Evolutionary conservation across 2,797 vertebrate species (phyloP), one percentile per base, ranked within the genome.

Genomic region (Mus spretus): DNA sequence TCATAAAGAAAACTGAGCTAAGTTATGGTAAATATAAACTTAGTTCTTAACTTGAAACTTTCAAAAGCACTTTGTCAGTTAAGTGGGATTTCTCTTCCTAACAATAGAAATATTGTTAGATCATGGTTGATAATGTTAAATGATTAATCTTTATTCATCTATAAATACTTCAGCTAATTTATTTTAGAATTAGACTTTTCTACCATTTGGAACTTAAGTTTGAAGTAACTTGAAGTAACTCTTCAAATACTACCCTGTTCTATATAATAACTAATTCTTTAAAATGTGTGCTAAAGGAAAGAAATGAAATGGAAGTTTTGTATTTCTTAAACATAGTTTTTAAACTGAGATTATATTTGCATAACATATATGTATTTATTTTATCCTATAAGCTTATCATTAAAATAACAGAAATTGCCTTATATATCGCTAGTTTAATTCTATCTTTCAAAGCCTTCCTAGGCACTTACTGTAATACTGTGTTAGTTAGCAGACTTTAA

Each of bases 341-440:
- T 94, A 95, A 77, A 34, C 83, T 96, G 44, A 90, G 50, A 89
- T 92, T 87, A 85, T 89, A 37, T 90, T 95, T 92, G 26, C 77
- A 40, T 93, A 86, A 89, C 95, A 65, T 26, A 40, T 19, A 40
- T 15, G 40, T 28, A 91, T 1, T 65, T 28, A 90, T 1, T 57
- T 72, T 92, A 93, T 89, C 55, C n/a, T 92, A 0, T 87, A 91
- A 90, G 14, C 31, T 77, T 92, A n/a, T 40, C 67, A 80, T 31
- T 91, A 77, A 95, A 96, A 74, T 93, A 65, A 82, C 78, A 85
- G 31, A 90, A 88, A 91, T 85, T 95, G 47, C 31, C 93, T 92
- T 94, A 89, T 94, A 86, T 90, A 53, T 90, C 78, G 22, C 90
- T 94, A 59, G 14, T 91, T 91, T 95, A 90, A 83, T 92, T 97